A percentile compares a stretch with the other conserved stretches of the same genome.
Evolutionary conservation across 2,113 vertebrate species (phyloP).

Genomic region (Hippocampus guttulatus): DNA sequence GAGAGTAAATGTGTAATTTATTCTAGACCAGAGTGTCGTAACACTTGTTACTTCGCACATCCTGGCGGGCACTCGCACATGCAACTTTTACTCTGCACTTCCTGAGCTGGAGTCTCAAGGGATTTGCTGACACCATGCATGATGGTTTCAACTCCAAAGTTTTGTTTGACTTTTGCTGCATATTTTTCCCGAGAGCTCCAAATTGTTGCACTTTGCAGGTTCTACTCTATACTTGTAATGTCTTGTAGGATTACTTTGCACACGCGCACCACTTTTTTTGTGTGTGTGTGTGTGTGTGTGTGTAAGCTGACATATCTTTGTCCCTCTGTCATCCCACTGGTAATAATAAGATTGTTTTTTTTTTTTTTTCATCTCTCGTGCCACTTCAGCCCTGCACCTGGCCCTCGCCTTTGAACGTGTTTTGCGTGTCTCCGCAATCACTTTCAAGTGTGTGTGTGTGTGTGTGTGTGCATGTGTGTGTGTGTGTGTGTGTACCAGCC

Average conservation of each 20-base stretch:
- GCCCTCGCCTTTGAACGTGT: constrained; percentile 68
- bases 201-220: neutral
- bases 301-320: constrained; percentile 58
- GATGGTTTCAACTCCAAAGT: neutral
- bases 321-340: constrained; percentile 67
- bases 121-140: neutral
- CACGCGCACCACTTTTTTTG: constrained; percentile 5
- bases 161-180: neutral
- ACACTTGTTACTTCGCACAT: neutral
- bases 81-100: neutral
- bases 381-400: constrained; percentile 69
- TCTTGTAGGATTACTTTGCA: neutral
- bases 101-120: neutral
- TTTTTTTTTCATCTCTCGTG: constrained; percentile 62
- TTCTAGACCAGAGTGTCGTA: neutral
- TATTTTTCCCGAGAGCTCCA: neutral
- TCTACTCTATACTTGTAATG: neutral
- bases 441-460: constrained; percentile 51
- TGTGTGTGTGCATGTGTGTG: constrained; percentile 22
- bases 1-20: neutral
- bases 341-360: constrained; percentile 62
- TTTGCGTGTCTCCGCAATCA: constrained; percentile 59
- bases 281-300: neutral
- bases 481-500: constrained; percentile 42
- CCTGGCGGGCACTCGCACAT: neutral